Percentiles rank a stretch among this genome's conserved stretches.
Evolutionary conservation across 1,140 invertebrate genomes (phyloP).

Genomic region (Drosophila repleta): DNA sequence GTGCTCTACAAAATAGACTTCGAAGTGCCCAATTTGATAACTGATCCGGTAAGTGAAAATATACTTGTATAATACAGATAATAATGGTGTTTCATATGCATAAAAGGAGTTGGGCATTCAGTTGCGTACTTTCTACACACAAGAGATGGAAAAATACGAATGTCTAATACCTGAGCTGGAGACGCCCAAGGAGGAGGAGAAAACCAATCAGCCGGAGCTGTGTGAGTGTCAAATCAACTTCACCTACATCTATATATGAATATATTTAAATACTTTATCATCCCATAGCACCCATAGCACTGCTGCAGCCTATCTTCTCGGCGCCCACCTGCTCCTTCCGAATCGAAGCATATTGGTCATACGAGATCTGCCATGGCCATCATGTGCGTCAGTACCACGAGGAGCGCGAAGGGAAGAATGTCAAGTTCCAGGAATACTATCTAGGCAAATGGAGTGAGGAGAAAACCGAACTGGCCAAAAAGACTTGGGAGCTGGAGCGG

Average conservation of each 20-base stretch:
- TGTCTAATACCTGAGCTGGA: slow-evolving; percentile 90
- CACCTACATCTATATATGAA: no score
- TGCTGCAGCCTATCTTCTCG: slow-evolving; percentile 90
- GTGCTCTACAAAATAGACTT: slow-evolving; percentile 92
- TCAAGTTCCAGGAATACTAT: slow-evolving; percentile 92
- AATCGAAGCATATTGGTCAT: slow-evolving; percentile 98
- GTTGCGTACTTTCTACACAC: slow-evolving; percentile 86
- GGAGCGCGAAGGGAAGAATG: slow-evolving; percentile 94
- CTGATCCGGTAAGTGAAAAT: slow-evolving; percentile 52
- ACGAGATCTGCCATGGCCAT: slow-evolving; percentile 97
- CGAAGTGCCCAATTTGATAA: slow-evolving; percentile 86
- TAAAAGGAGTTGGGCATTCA: slow-evolving; percentile 85
- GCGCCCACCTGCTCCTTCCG: slow-evolving; percentile 92
- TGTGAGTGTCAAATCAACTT: slow-evolving; percentile 53
- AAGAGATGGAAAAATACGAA: slow-evolving; percentile 89
- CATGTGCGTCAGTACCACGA: slow-evolving; percentile 97
- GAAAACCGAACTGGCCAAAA: slow-evolving; percentile 85
- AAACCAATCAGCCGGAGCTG: slow-evolving; percentile 88
- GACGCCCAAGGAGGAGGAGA: slow-evolving; percentile 85
- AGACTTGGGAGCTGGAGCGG: slow-evolving; percentile 82
- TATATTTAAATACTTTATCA: background rate
- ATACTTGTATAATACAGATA: background rate
- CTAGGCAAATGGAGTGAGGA: slow-evolving; percentile 90
- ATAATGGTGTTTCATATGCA: background rate
- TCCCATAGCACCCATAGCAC: slow-evolving; percentile 88